phyloP scores from a whole-genome alignment of 2,113 vertebrate species.

The Castor canadensis region DNA sequence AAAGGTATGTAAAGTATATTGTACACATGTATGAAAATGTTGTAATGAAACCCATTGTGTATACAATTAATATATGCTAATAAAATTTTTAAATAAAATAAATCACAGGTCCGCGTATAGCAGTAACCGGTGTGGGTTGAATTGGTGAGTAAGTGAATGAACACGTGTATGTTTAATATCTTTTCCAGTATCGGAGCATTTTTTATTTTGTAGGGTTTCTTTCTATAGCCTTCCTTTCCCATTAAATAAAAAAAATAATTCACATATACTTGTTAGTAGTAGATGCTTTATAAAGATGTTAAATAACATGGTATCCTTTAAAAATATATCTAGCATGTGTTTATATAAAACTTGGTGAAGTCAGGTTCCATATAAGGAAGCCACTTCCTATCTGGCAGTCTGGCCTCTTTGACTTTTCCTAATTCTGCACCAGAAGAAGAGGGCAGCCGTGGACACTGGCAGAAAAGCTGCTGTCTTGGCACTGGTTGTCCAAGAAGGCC shows the following conservation, averaged over 20 bases:
- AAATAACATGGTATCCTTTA: not conserved
- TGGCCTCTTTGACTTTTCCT: not conserved
- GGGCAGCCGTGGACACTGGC: not conserved
- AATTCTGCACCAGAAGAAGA: not conserved
- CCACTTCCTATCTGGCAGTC: not conserved
- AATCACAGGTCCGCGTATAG: not conserved
- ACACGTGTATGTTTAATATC: not conserved
- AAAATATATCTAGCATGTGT: not conserved
- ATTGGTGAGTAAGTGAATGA: not conserved
- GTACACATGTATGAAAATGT: too few relatives aligned
- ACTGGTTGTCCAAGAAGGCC: not conserved
- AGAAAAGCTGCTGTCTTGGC: too few relatives aligned
- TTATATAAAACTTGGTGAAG: constrained; percentile 9
- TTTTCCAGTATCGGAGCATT: not conserved
- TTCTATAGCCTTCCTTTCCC: not conserved
- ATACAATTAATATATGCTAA: too few relatives aligned
- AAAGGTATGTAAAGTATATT: constrained; percentile 86
- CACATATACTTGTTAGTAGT: not conserved
- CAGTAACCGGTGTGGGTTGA: not conserved
- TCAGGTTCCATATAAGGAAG: not conserved
- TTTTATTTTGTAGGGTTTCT: not conserved
- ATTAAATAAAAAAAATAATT: not conserved
- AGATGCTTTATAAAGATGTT: not conserved
- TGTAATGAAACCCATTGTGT: too few relatives aligned
- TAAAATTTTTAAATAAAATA: too few relatives aligned